Conservation (phyloP, 2,888 invertebrate species). For the Tuberolachnus salignus region DNA sequence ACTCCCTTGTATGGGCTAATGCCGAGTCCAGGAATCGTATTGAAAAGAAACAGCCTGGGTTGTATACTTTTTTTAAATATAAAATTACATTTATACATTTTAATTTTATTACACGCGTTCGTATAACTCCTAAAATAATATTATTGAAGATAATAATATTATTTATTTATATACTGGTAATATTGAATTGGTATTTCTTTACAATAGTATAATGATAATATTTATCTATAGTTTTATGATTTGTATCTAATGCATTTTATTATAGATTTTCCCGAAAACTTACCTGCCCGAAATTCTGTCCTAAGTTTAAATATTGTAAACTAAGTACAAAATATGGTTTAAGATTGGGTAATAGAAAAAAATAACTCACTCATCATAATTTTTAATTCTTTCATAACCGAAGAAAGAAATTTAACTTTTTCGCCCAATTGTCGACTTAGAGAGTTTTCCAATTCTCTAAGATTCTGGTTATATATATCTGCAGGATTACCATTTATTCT, state of each 20-base stretch:
- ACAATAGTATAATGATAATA: too few relatives aligned
- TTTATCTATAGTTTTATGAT: background rate
- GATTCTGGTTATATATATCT: constrained; percentile 40
- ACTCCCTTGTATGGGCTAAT: too few relatives aligned
- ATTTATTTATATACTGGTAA: background rate
- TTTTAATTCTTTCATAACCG: constrained; percentile 41
- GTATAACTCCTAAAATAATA: too few relatives aligned
- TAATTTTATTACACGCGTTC: too few relatives aligned
- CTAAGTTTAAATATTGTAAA: too few relatives aligned
- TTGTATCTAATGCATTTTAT: background rate
- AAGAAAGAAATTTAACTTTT: constrained; percentile 35
- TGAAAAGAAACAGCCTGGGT: too few relatives aligned
- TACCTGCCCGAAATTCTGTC: too few relatives aligned
- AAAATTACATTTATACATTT: too few relatives aligned
- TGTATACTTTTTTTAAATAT: too few relatives aligned
- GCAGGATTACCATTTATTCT: constrained; percentile 37
- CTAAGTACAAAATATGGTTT: too few relatives aligned
- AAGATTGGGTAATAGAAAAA: background rate
- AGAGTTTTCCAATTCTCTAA: constrained; percentile 39
- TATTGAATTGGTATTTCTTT: background rate
- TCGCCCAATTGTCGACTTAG: constrained; percentile 39
- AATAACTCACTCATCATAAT: constrained; percentile 40
- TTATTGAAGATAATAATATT: too few relatives aligned
- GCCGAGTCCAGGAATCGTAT: too few relatives aligned
- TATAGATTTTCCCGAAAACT: background rate